phyloP scores from a whole-genome alignment of 2,888 invertebrate genomes.

The Diarsia brunnea region DNA sequence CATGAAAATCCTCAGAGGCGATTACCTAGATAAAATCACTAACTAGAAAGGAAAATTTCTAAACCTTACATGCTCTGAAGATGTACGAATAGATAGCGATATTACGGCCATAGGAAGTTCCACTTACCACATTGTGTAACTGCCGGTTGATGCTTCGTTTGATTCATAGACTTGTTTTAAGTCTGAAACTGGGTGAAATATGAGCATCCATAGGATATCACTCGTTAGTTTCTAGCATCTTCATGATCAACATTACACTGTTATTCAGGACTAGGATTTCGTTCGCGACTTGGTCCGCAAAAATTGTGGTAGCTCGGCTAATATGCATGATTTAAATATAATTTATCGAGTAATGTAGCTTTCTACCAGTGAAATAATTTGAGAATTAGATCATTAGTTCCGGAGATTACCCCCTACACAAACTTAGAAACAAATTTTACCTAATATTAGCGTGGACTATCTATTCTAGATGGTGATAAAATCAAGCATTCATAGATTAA shows the following conservation, averaged over 20 bases:
- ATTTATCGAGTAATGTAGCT: no score
- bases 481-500: background rate
- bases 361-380: no score
- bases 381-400: no score
- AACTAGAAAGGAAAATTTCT: slow-evolving; percentile 7
- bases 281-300: no score
- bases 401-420: no score
- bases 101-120: slow-evolving; percentile 35
- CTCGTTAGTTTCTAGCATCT: slow-evolving; percentile 3
- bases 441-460: no score
- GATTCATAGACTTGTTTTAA: slow-evolving; percentile 8
- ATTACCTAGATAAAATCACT: background rate
- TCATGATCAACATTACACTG: background rate
- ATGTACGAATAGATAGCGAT: slow-evolving; percentile 35
- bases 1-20: background rate
- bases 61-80: slow-evolving; percentile 5
- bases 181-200: slow-evolving; percentile 20
- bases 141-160: slow-evolving; percentile 27
- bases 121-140: slow-evolving; percentile 40
- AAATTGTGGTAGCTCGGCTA: no score
- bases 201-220: slow-evolving; percentile 18
- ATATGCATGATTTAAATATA: no score
- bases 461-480: no score
- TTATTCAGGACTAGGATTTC: background rate
- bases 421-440: no score